Conservation (phyloP, 2,797 vertebrate species). For the Nannoperca australis region DNA sequence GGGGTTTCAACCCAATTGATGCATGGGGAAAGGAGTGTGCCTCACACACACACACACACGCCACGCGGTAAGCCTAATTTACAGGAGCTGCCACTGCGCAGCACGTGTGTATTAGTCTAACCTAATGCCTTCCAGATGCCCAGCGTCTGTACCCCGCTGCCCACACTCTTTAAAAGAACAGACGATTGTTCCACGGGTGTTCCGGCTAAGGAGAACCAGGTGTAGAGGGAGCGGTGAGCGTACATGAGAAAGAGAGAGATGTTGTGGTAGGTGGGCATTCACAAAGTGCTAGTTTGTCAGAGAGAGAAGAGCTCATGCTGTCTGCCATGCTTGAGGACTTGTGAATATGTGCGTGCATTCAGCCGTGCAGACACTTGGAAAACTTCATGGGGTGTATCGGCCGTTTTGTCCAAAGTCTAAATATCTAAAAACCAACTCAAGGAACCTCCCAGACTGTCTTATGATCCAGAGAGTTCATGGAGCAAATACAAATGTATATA, state of each 20-base stretch:
- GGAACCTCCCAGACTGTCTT: neutral
- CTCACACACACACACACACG: slow-evolving; percentile 29
- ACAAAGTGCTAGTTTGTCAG: slow-evolving; percentile 4
- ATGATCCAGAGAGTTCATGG: neutral
- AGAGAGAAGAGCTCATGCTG: neutral
- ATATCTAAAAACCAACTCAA: neutral
- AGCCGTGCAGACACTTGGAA: slow-evolving; percentile 11
- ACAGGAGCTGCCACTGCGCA: slow-evolving; percentile 71
- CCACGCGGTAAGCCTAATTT: slow-evolving; percentile 54
- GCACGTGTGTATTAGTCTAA: slow-evolving; percentile 61
- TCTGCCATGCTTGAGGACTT: neutral
- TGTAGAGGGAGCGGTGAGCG: slow-evolving; percentile 25
- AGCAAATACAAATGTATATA: neutral
- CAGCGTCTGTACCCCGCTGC: slow-evolving; percentile 37
- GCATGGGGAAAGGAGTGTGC: slow-evolving; percentile 21
- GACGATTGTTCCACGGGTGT: slow-evolving; percentile 64
- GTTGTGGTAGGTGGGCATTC: slow-evolving; percentile 13
- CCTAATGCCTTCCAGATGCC: slow-evolving; percentile 80
- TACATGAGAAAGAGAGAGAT: slow-evolving; percentile 1
- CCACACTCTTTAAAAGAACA: slow-evolving; percentile 50
- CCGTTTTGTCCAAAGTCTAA: slow-evolving; percentile 29
- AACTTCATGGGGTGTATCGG: slow-evolving; percentile 19
- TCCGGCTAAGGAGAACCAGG: slow-evolving; percentile 70
- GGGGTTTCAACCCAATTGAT: slow-evolving; percentile 54
- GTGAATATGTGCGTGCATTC: neutral